Base-by-base conservation (phyloP, 2,797 vertebrate species). In the Leptoclinus maculatus region DNA sequence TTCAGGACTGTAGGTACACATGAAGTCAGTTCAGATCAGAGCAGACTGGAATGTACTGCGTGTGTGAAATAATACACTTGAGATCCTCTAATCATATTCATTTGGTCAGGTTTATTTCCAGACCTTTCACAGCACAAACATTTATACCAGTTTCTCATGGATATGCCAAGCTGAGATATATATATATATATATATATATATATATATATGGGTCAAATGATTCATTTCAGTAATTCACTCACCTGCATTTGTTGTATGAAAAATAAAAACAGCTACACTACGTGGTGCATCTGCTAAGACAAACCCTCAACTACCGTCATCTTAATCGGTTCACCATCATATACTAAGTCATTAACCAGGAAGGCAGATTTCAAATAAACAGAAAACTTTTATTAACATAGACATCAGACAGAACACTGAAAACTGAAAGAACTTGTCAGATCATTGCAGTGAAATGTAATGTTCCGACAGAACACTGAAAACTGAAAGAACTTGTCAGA, bases 351-450 rank as follows among this genome's bases (percentile, higher is more conserved):
- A 74, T 45, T 43, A 66, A 54, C 54, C 8, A 29, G 17, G 11
- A 5, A 68, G 19, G 8, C 27, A 56, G 21, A 32, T 16, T 7
- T 74, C 66, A 41, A 3, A 32, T 43, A 53, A 45, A 86, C 67
- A 83, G 82, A 76, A 82, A 83, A 75, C 16, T 74, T 88, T 92
- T 91, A 86, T 89, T 86, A 80, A 89, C 89, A 87, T 64, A n/a
- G 70, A 76, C 80, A 79, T 74, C 88, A 94, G 86, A 88, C 88
- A 84, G 68, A n/a, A n/a, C n/a, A n/a, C n/a, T n/a, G n/a, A n/a
- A n/a, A n/a, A n/a, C n/a, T n/a, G n/a, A n/a, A n/a, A n/a, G n/a
- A n/a, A n/a, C n/a, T n/a, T n/a, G n/a, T n/a, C n/a, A n/a, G n/a
- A n/a, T n/a, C n/a, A n/a, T n/a, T n/a, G n/a, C n/a, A n/a, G n/a